Evolutionary conservation across 1,140 invertebrate species (phyloP).

Genomic region (Sogatella furcifera): DNA sequence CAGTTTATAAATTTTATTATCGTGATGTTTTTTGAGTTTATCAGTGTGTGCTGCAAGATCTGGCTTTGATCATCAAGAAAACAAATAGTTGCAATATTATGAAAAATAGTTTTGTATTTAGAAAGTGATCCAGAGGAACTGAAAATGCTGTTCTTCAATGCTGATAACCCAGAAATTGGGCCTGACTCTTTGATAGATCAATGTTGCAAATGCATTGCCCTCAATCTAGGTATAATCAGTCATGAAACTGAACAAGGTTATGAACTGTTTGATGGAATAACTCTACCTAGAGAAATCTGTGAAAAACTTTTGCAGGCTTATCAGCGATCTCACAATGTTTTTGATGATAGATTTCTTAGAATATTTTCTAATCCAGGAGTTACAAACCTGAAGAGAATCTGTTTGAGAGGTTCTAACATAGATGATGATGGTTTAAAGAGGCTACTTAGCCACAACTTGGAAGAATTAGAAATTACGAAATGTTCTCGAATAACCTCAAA

Average conservation of each 20-base stretch:
- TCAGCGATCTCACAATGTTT: slow-evolving; percentile 35
- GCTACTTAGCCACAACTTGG: slow-evolving; percentile 56
- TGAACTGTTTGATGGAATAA: slow-evolving; percentile 38
- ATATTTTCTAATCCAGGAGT: slow-evolving; percentile 54
- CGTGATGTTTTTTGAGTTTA: too few relatives aligned
- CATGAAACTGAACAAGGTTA: slow-evolving; percentile 20
- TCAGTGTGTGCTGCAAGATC: too few relatives aligned
- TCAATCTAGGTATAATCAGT: slow-evolving; percentile 27
- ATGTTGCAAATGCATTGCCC: slow-evolving; percentile 31
- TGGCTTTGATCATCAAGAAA: too few relatives aligned
- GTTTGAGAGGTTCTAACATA: slow-evolving; percentile 55
- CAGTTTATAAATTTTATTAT: too few relatives aligned
- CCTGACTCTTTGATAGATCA: slow-evolving; percentile 34
- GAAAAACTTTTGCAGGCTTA: slow-evolving; percentile 52
- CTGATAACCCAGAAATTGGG: slow-evolving; percentile 10
- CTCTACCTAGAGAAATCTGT: slow-evolving; percentile 57
- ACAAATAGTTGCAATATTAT: too few relatives aligned
- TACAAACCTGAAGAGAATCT: slow-evolving; percentile 57
- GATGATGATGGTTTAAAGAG: slow-evolving; percentile 54
- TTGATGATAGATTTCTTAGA: slow-evolving; percentile 52
- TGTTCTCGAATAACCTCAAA: slow-evolving; percentile 51
- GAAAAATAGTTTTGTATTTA: too few relatives aligned
- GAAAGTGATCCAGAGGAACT: too few relatives aligned
- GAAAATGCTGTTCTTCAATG: too few relatives aligned
- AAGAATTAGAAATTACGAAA: slow-evolving; percentile 59